A percentile compares a stretch with the other conserved stretches of the same genome.
These are phyloP conservation scores for Drosophila nr. perissopoda DNA, from an alignment of 2,888 invertebrate species.

Conservation along the genomic window DNA sequence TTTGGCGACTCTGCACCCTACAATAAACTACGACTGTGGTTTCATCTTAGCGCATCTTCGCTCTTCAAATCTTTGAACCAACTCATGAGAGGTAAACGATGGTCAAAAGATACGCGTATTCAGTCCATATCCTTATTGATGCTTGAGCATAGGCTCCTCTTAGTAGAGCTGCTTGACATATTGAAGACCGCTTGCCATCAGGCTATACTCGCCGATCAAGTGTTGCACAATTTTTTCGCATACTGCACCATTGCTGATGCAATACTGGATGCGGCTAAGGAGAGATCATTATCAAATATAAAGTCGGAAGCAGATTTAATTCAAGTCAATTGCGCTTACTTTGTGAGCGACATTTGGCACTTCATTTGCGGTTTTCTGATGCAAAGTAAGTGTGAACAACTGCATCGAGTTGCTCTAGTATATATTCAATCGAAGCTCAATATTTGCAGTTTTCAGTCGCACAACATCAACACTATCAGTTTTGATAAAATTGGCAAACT, in stretches of 20 bases:
- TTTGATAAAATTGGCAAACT: constrained; percentile 70
- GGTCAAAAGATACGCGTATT: constrained; percentile 25
- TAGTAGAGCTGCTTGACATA: constrained; percentile 71
- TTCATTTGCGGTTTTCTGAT: constrained; percentile 65
- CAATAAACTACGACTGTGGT: constrained; percentile 55
- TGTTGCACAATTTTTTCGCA: constrained; percentile 68
- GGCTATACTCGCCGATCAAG: constrained; percentile 66
- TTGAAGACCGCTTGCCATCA: constrained; percentile 73
- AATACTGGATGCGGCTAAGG: constrained; percentile 61
- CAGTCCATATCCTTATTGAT: constrained; percentile 43
- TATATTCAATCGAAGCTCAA: constrained; percentile 56
- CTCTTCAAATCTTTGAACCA: constrained; percentile 55
- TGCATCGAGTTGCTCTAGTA: constrained; percentile 55
- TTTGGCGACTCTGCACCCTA: constrained; percentile 61
- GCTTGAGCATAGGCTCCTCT: constrained; percentile 56
- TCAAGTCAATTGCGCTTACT: constrained; percentile 59
- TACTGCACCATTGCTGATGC: constrained; percentile 73
- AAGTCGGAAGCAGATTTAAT: not conserved
- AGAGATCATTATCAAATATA: not conserved
- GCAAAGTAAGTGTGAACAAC: constrained; percentile 50
- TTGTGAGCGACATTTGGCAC: constrained; percentile 75
- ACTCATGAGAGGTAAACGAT: not conserved
- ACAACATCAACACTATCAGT: constrained; percentile 46
- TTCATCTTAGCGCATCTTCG: constrained; percentile 54
- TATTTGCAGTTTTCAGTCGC: constrained; percentile 40